Evolutionary conservation across 2,888 invertebrate species (phyloP).

Genomic region (Euproctis similis): DNA sequence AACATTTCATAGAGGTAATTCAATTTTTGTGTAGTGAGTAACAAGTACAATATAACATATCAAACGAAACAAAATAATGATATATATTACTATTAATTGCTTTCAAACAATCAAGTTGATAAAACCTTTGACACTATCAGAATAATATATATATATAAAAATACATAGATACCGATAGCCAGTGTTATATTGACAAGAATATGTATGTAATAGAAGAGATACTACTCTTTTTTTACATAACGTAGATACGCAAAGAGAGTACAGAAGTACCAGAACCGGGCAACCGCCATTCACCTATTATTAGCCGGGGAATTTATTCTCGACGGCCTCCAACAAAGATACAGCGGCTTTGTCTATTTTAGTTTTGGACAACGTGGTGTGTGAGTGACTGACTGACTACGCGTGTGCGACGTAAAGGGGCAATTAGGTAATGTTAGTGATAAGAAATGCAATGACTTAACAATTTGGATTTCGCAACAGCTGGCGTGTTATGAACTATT

Average conservation of each 20-base stretch:
- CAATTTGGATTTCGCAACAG: not conserved
- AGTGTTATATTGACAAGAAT: too few species aligned
- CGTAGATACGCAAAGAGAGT: not conserved
- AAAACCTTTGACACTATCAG: too few species aligned
- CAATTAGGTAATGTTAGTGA: conserved; percentile 19
- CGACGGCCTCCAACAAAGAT: conserved; percentile 63
- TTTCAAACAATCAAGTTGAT: too few species aligned
- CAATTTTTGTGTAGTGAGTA: too few species aligned
- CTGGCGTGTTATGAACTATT: too few species aligned
- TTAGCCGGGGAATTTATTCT: conserved; percentile 52
- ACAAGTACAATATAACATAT: too few species aligned
- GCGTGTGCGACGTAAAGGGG: conserved; percentile 13
- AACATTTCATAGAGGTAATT: too few species aligned
- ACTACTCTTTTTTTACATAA: not conserved
- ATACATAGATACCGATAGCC: too few species aligned
- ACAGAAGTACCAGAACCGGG: conserved; percentile 16
- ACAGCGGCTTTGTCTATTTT: conserved; percentile 56
- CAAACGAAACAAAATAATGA: too few species aligned
- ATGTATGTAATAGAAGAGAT: not conserved
- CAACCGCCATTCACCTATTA: conserved; percentile 45
- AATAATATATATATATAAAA: too few species aligned
- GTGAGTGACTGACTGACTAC: too few species aligned
- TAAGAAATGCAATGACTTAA: conserved; percentile 3
- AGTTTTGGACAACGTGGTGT: conserved; percentile 40
- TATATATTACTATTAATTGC: too few species aligned